Percentiles rank a stretch among this genome's conserved stretches.
These are phyloP conservation scores for Chironomus riparius DNA, from an alignment of 2,888 invertebrate species.

Conservation along the genomic window DNA sequence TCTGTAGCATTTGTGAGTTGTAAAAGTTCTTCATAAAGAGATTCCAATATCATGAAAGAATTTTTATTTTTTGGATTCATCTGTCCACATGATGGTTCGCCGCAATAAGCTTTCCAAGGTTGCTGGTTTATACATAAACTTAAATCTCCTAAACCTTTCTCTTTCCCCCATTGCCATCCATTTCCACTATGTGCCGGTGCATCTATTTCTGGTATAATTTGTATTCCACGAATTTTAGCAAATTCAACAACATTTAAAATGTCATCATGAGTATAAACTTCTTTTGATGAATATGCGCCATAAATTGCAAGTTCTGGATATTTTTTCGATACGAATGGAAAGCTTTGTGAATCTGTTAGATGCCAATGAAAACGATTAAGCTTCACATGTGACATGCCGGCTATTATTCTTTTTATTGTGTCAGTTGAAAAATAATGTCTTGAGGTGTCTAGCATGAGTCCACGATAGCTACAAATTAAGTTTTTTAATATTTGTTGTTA, in stretches of 20 bases:
- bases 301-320: constrained; percentile 70
- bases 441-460: constrained; percentile 82
- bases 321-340: constrained; percentile 69
- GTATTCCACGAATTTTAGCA: constrained; percentile 71
- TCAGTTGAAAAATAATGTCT: constrained; percentile 76
- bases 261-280: constrained; percentile 62
- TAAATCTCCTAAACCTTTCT: constrained; percentile 64
- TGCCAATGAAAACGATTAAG: constrained; percentile 93
- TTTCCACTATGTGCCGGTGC: constrained; percentile 58
- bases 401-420: constrained; percentile 62
- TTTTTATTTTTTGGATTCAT: constrained; percentile 72
- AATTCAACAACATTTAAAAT: constrained; percentile 64
- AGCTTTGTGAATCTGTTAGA: constrained; percentile 86
- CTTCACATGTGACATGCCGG: constrained; percentile 83
- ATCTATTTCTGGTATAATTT: constrained; percentile 81
- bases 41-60: constrained; percentile 62
- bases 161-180: constrained; percentile 76
- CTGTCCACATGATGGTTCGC: constrained; percentile 72
- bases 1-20: constrained; percentile 66
- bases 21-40: constrained; percentile 64
- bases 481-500: too few relatives aligned
- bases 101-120: constrained; percentile 71
- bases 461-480: constrained; percentile 56
- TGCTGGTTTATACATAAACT: constrained; percentile 73
- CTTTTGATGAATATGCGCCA: constrained; percentile 77